A percentile compares a stretch with the other conserved stretches of the same genome.
Conservation (phyloP, 2,888 invertebrate genomes). For the Limnephilus rhombicus region DNA sequence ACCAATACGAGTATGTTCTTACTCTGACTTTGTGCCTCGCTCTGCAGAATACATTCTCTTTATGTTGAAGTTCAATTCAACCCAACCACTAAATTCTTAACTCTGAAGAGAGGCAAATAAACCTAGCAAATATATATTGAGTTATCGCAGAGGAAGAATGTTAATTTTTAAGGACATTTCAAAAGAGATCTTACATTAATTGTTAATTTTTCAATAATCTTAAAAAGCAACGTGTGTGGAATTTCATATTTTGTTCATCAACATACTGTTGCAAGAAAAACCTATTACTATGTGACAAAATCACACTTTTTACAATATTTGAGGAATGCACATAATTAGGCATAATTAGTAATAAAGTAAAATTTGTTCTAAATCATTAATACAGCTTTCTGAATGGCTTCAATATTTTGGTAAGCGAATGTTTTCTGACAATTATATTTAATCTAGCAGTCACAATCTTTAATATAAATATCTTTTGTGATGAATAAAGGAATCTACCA, state of each 20-base stretch:
- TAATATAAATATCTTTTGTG: constrained; percentile 37
- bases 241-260: not conserved
- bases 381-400: not conserved
- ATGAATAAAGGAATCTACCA: constrained; percentile 36
- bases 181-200: constrained; percentile 40
- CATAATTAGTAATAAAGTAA: not conserved
- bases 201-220: constrained; percentile 31
- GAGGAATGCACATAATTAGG: constrained; percentile 25
- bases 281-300: constrained; percentile 10
- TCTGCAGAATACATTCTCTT: not conserved
- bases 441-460: constrained; percentile 23
- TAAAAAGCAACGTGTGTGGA: constrained; percentile 16
- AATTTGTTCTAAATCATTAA: not conserved
- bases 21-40: constrained; percentile 23
- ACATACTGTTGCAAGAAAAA: constrained; percentile 23
- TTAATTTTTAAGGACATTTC: constrained; percentile 31
- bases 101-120: constrained; percentile 36
- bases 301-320: constrained; percentile 10
- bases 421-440: constrained; percentile 7
- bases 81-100: constrained; percentile 34
- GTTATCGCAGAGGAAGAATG: constrained; percentile 27
- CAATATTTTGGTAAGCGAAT: not conserved
- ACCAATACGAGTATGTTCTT: constrained; percentile 49
- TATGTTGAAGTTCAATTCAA: not conserved
- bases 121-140: constrained; percentile 40